Percentiles rank a stretch among this genome's conserved stretches.
Conservation (phyloP, 1,140 invertebrate genomes). For the Parapsyche elsis region DNA sequence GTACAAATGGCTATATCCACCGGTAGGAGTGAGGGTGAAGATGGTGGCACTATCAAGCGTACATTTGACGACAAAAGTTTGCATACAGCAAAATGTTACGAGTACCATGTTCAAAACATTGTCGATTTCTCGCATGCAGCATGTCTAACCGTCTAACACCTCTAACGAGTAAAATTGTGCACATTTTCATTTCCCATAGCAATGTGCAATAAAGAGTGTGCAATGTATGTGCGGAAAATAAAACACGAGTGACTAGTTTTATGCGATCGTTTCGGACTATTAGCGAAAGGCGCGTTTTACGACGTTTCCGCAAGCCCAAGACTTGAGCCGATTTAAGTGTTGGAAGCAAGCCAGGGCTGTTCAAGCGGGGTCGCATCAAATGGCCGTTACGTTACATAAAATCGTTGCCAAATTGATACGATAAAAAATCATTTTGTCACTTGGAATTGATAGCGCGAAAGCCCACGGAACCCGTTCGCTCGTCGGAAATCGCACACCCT, state of each 20-base stretch:
- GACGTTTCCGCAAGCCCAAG: neutral
- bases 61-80: conserved; percentile 16
- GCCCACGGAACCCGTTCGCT: too few relatives aligned
- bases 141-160: too few relatives aligned
- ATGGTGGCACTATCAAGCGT: neutral
- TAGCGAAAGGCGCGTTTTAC: neutral
- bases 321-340: neutral
- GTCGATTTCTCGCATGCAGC: too few relatives aligned
- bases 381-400: neutral
- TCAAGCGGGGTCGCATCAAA: conserved; percentile 1
- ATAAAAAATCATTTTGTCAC: too few relatives aligned
- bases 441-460: too few relatives aligned
- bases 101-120: too few relatives aligned
- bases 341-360: neutral
- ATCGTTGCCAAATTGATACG: conserved; percentile 28
- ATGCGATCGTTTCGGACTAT: conserved; percentile 4
- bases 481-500: too few relatives aligned
- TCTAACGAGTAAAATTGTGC: too few relatives aligned
- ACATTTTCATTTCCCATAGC: too few relatives aligned
- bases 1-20: conserved; percentile 15
- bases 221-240: neutral
- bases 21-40: neutral
- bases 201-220: too few relatives aligned
- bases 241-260: neutral
- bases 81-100: too few relatives aligned